Evolutionary conservation across 2,888 invertebrate species (phyloP).

Genomic region (Luperina testacea): DNA sequence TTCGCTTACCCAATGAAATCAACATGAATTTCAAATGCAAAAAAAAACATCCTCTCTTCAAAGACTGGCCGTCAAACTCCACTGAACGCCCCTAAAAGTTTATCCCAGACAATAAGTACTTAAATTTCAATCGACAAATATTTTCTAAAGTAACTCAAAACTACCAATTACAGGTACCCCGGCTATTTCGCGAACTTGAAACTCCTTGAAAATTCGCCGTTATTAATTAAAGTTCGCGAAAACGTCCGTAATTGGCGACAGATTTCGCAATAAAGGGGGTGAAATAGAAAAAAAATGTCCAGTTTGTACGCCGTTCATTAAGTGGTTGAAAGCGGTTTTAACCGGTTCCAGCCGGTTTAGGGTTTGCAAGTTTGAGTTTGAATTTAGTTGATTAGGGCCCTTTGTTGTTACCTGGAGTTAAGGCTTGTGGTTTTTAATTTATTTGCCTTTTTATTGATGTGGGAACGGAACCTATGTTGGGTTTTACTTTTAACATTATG

Average conservation of each 20-base stretch:
- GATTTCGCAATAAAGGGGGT: conserved; percentile 49
- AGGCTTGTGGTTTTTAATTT: conserved; percentile 3
- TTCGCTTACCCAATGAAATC: background rate
- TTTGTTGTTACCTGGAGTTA: conserved; percentile 40
- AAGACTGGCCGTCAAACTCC: conserved; percentile 23
- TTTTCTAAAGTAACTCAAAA: conserved; percentile 60
- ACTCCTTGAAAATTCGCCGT: conserved; percentile 59
- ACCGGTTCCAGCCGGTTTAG: conserved; percentile 60
- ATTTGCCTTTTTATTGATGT: conserved; percentile 1
- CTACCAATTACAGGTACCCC: conserved; percentile 61
- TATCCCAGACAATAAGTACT: conserved; percentile 43
- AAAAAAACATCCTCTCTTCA: conserved; percentile 6
- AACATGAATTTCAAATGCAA: background rate
- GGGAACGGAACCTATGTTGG: background rate
- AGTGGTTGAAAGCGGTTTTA: conserved; percentile 63
- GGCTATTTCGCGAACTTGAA: conserved; percentile 37
- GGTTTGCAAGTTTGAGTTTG: conserved; percentile 50
- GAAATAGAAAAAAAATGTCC: conserved; percentile 46
- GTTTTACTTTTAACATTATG: conserved; percentile 1
- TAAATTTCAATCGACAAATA: conserved; percentile 52
- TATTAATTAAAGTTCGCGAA: conserved; percentile 65
- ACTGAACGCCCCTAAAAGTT: conserved; percentile 40
- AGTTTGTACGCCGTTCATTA: conserved; percentile 40
- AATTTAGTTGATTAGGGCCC: conserved; percentile 50
- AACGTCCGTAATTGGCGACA: conserved; percentile 61